Evolutionary conservation across 2,888 invertebrate species (phyloP), one percentile per base, ranked within the genome.

Genomic region (Andrena marginata): DNA sequence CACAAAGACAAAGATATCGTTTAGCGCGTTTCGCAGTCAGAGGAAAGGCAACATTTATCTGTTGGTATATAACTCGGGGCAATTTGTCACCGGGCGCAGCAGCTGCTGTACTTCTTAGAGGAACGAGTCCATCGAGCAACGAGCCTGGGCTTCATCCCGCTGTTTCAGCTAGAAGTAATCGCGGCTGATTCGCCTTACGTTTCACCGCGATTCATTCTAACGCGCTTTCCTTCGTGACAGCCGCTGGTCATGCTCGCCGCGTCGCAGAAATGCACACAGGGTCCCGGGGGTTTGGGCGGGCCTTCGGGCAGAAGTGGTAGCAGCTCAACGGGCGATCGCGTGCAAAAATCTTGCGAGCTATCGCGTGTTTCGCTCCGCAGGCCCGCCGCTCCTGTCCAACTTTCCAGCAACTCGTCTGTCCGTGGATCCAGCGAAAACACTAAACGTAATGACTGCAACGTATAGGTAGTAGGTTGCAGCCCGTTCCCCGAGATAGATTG

Each of bases 261-360:
- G 63, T 13, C 7, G 73, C 33, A 16, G 42, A 42, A 42, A 23
- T 33, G 26, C 26, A 7, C 62, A 26, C 33, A 77, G 56, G 69
- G 51, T 82, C 72, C 76, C 80, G 51, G 49, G 80, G 71, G 72
- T 60, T 59, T 51, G 67, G 80, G 71, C 7, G 63, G 54, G 56
- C 49, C 65, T 74, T 69, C 51, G 20, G 3, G 26, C 8, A n/a
- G 20, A 51, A 68, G 26, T 13, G 8, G 8, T 31, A 42, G 26
- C 20, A n/a, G 42, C 5, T 13, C 42, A 42, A 16, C 5, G n/a
- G 23, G 13, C 2, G 64, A 64, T 84, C 70, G 78, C 77, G 80
- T 75, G 85, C 80, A 85, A 82, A 85, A 85, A 80, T 85, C 65
- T 74, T 51, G 56, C 33, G 13, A 54, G n/a, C 59, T 31, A 80